Evolutionary conservation across 2,797 vertebrate genomes (phyloP), one percentile per base, ranked within the genome.

Genomic region (Pantherophis alleghaniensis): DNA sequence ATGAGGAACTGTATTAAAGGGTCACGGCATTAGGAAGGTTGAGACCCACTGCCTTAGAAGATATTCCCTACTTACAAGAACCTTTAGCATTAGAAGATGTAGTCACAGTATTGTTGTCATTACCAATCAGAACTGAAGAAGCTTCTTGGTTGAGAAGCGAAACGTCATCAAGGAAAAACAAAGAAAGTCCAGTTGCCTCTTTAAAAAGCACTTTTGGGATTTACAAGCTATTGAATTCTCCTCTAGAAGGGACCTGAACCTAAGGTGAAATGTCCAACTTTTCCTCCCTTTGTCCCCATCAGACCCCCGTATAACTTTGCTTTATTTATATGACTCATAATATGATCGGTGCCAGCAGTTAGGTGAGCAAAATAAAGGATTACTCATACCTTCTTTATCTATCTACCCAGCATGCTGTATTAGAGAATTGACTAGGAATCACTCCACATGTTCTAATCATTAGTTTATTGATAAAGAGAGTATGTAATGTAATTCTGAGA

Each of bases 381-480:
- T 69, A 74, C 32, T 9, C 7, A 1, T 32, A 74, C 14, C 32
- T 74, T 20, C 14, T 37, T 74, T 74, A 74, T 74, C 66, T 74
- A 37, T 37, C 32, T 32, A n/a, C 2, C n/a, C 5, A 74, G 89
- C 32, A 12, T 32, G 74, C 11, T 37, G 11, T 11, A 22, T 16
- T 57, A 16, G 55, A 5, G 3, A 28, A 37, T 11, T 83, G 53
- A 7, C 13, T 5, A 37, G 12, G 32, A 74, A 74, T 14, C 16
- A 74, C 7, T 3, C 32, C 69, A 37, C 16, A 32, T 51, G 55
- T 22, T 69, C 53, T 86, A 28, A 61, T 89, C 91, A 92, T 94
- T 91, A 92, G 90, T 91, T 57, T 7, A 11, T 69, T 94, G 90
- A 69, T 88, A 89, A 91, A 88, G 26, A 57, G 51, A 12, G 1